These are phyloP conservation scores for Erebia ligea DNA, from an alignment of 2,888 invertebrate genomes.

Conservation along the genomic window DNA sequence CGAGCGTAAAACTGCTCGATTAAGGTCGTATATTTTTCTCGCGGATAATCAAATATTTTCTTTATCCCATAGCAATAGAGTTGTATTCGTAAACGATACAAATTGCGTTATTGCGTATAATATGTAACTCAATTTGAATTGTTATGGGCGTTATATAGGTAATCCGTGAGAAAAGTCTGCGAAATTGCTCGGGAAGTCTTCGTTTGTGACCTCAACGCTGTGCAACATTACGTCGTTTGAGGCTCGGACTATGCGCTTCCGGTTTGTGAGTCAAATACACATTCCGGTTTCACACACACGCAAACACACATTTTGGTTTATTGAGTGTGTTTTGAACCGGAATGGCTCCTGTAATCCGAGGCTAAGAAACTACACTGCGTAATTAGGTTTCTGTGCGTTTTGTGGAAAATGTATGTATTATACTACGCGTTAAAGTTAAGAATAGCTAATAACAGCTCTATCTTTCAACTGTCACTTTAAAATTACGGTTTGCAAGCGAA, in stretches of 20 bases:
- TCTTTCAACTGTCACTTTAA: no score
- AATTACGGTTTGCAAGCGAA: no score
- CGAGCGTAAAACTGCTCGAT: neutral
- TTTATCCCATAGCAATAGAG: neutral
- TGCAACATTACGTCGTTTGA: slow-evolving; percentile 32
- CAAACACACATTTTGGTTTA: no score
- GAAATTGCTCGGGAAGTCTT: neutral
- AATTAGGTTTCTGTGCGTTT: neutral
- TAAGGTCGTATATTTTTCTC: neutral
- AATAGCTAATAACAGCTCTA: no score
- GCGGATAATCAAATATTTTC: neutral
- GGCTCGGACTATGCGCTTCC: neutral
- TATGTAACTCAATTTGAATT: no score
- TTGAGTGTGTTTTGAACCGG: neutral
- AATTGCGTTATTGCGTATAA: no score
- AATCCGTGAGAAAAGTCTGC: neutral
- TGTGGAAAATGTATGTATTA: neutral
- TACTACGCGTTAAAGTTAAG: neutral
- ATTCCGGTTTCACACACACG: neutral
- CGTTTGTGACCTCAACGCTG: slow-evolving; percentile 45
- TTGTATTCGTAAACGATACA: neutral
- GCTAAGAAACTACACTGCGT: neutral
- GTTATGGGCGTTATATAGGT: no score
- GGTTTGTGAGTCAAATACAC: neutral
- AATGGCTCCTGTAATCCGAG: neutral